Evolutionary conservation across 2,113 vertebrate species (phyloP).

Genomic region (Microcebus ravelobensis): DNA sequence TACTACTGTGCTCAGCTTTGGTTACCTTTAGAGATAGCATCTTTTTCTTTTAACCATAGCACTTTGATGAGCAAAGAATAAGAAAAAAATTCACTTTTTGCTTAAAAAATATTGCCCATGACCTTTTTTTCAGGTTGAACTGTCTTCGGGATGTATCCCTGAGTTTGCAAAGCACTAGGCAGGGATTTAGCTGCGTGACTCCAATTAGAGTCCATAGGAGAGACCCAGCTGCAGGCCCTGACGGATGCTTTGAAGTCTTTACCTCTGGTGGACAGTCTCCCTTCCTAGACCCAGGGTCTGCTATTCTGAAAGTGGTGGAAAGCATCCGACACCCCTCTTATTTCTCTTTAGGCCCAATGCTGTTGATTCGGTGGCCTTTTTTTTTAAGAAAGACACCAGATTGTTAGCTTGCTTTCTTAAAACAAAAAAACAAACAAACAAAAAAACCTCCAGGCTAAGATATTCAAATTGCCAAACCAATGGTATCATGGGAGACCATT

Average conservation of each 20-base stretch:
- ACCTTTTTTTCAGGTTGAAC: background rate
- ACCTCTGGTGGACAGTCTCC: background rate
- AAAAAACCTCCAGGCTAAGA: conserved; percentile 58
- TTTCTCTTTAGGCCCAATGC: background rate
- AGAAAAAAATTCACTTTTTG: background rate
- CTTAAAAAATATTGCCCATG: background rate
- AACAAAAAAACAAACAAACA: background rate
- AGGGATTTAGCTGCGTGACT: background rate
- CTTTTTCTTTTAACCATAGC: conserved; percentile 8
- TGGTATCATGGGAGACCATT: conserved; percentile 69
- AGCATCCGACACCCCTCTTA: background rate
- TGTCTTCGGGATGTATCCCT: background rate
- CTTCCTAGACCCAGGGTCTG: background rate
- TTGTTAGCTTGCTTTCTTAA: conserved; percentile 45
- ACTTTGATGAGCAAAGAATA: background rate
- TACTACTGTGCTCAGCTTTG: background rate
- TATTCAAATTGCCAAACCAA: conserved; percentile 72
- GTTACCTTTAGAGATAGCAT: background rate
- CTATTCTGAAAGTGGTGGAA: background rate
- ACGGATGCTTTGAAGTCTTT: background rate
- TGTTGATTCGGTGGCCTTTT: conserved; percentile 27
- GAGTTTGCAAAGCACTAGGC: background rate
- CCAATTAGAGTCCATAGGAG: background rate
- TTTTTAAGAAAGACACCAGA: conserved; percentile 42
- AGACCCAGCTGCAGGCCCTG: background rate